Evolutionary conservation across 2,888 invertebrate genomes (phyloP).

Genomic region (Campaea margaritaria): DNA sequence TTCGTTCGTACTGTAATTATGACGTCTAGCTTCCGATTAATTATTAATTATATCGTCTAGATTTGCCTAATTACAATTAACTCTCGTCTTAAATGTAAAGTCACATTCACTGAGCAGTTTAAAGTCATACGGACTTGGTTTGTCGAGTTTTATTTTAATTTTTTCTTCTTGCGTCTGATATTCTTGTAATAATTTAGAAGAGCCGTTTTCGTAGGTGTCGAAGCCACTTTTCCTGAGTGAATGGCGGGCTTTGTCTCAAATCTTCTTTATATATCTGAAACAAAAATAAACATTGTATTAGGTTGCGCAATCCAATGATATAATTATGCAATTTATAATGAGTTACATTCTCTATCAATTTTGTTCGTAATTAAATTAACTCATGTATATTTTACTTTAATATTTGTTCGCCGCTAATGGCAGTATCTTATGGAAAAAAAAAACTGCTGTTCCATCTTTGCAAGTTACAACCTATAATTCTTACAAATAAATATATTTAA

Average conservation of each 20-base stretch:
- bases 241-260: constrained; percentile 15
- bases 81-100: constrained; percentile 33
- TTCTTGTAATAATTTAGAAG: constrained; percentile 43
- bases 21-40: background rate
- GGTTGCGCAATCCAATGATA: constrained; percentile 15
- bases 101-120: constrained; percentile 75
- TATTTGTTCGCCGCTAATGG: too few relatives aligned
- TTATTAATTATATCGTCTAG: background rate
- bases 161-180: constrained; percentile 43
- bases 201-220: constrained; percentile 38
- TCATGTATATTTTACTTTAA: too few relatives aligned
- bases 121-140: constrained; percentile 75
- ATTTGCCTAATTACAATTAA: constrained; percentile 8
- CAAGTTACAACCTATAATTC: too few relatives aligned
- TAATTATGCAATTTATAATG: too few relatives aligned
- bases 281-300: constrained; percentile 27
- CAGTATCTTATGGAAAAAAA: too few relatives aligned
- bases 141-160: constrained; percentile 33
- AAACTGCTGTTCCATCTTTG: too few relatives aligned
- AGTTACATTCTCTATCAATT: too few relatives aligned
- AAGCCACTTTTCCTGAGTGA: constrained; percentile 35
- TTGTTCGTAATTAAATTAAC: too few relatives aligned
- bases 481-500: too few relatives aligned
- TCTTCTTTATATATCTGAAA: constrained; percentile 39
- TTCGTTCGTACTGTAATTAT: constrained; percentile 23